Conservation (phyloP, 2,888 invertebrate species). For the Gonocerus acuteangulatus region DNA sequence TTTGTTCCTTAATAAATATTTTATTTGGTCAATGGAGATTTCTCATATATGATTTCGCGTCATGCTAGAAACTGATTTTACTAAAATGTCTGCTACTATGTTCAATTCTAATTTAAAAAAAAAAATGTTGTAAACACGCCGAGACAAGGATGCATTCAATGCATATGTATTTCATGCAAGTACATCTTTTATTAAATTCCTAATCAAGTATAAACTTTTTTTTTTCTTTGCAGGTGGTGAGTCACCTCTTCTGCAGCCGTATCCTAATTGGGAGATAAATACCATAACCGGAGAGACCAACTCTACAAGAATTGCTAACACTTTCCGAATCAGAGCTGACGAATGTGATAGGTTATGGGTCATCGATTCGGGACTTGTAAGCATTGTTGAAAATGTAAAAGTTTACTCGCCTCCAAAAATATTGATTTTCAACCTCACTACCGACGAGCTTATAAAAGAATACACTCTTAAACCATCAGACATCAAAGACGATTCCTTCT, state of each 20-base stretch:
- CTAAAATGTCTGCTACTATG: too few relatives aligned
- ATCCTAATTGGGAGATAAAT: slow-evolving; percentile 71
- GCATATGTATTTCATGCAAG: too few relatives aligned
- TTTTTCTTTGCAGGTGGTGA: slow-evolving; percentile 32
- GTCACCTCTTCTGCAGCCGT: slow-evolving; percentile 65
- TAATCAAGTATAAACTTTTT: too few relatives aligned
- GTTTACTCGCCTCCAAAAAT: slow-evolving; percentile 60
- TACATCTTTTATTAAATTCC: too few relatives aligned
- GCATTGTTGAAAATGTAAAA: slow-evolving; percentile 51
- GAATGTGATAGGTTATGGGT: slow-evolving; percentile 71
- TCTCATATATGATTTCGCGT: too few relatives aligned
- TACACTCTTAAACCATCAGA: slow-evolving; percentile 61
- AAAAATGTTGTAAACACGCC: too few relatives aligned
- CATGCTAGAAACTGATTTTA: too few relatives aligned
- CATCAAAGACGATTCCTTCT: slow-evolving; percentile 66
- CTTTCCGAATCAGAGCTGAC: slow-evolving; percentile 67
- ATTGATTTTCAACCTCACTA: slow-evolving; percentile 66
- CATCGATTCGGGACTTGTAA: slow-evolving; percentile 68
- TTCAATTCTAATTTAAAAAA: too few relatives aligned
- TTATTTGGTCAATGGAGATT: too few relatives aligned
- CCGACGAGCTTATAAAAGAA: slow-evolving; percentile 60
- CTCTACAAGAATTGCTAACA: slow-evolving; percentile 49
- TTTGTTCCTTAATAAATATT: too few relatives aligned
- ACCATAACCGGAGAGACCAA: slow-evolving; percentile 51
- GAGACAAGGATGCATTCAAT: too few relatives aligned